Conservation (phyloP, 30 jellyfish, hydroid and myxozoan species). For the Aurelia coerulea region DNA sequence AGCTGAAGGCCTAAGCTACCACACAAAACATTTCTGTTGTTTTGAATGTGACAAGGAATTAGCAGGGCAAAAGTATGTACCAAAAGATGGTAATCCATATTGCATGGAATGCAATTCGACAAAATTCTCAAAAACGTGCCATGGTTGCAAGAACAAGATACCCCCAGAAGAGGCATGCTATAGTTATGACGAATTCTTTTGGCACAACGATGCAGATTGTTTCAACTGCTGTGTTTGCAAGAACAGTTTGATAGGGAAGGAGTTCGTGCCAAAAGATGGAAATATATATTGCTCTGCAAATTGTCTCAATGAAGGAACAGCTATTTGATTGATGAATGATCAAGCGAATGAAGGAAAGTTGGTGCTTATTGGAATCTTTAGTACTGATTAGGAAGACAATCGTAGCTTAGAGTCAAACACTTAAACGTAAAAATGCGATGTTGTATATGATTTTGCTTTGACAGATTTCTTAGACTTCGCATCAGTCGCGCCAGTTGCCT, state of each 20-base stretch:
- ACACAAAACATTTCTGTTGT: constrained; percentile 82
- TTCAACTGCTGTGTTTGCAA: constrained; percentile 72
- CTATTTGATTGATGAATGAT: neutral
- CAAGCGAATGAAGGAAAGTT: too few species aligned
- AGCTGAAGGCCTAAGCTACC: constrained; percentile 83
- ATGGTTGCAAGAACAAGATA: constrained; percentile 64
- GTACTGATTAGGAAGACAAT: too few species aligned
- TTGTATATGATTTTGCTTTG: too few species aligned
- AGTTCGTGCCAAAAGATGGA: constrained; percentile 71
- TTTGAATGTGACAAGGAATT: constrained; percentile 77
- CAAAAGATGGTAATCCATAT: constrained; percentile 58
- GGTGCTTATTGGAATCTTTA: too few species aligned
- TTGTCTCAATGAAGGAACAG: constrained; percentile 37
- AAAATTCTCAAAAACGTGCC: constrained; percentile 67
- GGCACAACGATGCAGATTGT: constrained; percentile 83
- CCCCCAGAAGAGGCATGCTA: constrained; percentile 54
- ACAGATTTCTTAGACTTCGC: too few species aligned
- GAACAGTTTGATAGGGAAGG: constrained; percentile 43
- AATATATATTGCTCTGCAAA: constrained; percentile 72
- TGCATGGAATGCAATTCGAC: constrained; percentile 75
- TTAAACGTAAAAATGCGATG: too few species aligned
- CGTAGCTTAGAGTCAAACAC: too few species aligned
- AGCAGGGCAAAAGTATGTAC: constrained; percentile 74
- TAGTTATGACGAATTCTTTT: constrained; percentile 46
- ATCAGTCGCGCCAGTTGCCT: too few species aligned